These are phyloP conservation scores for Lytechinus variegatus DNA, from an alignment of 35 echinoderm and acorn worm genomes.

Conservation along the genomic window DNA sequence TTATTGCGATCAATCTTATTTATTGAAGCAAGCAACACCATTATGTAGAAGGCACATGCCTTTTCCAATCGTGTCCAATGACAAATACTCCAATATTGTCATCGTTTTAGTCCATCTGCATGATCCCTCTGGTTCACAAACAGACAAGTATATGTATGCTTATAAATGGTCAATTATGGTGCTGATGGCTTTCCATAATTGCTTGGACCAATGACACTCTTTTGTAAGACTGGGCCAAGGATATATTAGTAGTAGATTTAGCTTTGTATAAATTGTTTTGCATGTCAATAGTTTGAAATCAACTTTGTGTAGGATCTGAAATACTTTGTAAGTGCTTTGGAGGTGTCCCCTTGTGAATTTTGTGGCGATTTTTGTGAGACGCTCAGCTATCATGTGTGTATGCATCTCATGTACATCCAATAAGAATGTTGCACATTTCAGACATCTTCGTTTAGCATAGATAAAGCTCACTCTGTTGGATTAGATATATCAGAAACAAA, in stretches of 20 bases:
- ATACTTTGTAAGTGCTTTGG: conserved; percentile 50
- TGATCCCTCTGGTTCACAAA: no score
- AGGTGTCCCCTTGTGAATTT: conserved; percentile 6
- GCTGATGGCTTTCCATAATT: no score
- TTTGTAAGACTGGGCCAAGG: no score
- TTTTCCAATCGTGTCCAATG: no score
- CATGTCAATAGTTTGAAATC: conserved; percentile 20
- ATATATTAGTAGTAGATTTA: neutral
- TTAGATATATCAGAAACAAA: neutral
- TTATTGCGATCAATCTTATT: no score
- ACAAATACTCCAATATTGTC: no score
- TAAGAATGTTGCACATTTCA: neutral
- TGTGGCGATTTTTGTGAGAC: neutral
- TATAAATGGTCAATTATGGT: no score
- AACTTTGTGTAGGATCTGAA: conserved; percentile 51
- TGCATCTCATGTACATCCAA: neutral
- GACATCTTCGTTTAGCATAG: neutral
- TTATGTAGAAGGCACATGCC: no score
- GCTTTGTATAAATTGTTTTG: neutral
- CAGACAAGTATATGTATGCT: no score
- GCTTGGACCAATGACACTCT: no score
- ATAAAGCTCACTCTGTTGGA: neutral
- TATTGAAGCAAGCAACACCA: no score
- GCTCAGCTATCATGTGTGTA: neutral
- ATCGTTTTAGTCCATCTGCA: no score